Evolutionary conservation across 64 coral and sea anemone species (phyloP).

Genomic region (Cladopsammia gracilis): DNA sequence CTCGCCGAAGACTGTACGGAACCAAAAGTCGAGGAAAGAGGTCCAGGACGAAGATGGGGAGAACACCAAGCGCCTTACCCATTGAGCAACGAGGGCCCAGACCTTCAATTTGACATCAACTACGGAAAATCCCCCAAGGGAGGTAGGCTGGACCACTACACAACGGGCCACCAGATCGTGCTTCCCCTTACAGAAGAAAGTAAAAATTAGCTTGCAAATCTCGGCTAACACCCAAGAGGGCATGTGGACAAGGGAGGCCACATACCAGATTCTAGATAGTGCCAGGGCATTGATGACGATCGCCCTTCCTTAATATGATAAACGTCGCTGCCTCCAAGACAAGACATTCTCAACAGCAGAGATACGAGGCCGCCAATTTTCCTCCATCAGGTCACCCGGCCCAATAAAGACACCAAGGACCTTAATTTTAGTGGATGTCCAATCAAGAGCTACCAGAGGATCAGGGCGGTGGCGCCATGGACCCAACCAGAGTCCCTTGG

Average conservation of each 20-base stretch:
- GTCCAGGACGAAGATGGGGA: background rate
- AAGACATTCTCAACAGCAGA: background rate
- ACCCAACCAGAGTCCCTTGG: background rate
- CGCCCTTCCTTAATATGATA: no score
- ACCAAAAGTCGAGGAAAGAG: background rate
- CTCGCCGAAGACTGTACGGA: background rate
- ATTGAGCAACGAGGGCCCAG: background rate
- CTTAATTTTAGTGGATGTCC: background rate
- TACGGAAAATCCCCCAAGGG: conserved; percentile 6
- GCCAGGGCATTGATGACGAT: no score
- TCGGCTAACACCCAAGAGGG: background rate
- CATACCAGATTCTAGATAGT: conserved; percentile 46
- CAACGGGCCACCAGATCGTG: background rate
- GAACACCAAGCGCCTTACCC: background rate
- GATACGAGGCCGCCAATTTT: background rate
- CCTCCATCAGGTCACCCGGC: background rate
- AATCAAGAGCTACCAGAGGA: background rate
- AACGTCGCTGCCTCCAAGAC: no score
- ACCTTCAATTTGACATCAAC: background rate
- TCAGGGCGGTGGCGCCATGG: background rate
- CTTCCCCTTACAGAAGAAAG: conserved; percentile 17
- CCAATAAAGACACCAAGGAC: background rate
- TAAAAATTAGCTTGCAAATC: background rate
- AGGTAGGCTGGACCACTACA: background rate
- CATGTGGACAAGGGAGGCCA: background rate